Evolutionary conservation across 2,113 vertebrate species (phyloP).

Genomic region (Formicarius rufipectus): DNA sequence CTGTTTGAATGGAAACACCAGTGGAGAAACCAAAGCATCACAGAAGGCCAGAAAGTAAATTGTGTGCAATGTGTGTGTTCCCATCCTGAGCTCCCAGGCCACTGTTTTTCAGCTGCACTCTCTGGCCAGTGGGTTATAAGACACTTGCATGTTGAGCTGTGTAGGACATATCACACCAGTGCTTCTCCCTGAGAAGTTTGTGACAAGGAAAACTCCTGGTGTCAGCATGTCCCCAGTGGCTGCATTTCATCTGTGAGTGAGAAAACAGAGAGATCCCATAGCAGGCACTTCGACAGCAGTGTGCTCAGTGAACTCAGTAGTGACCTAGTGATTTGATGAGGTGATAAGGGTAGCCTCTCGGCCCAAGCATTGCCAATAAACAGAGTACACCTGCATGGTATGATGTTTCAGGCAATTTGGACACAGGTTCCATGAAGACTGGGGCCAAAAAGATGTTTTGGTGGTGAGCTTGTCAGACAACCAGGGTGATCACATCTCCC

Average conservation of each 20-base stretch:
- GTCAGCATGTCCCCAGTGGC: not conserved
- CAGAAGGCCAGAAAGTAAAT: not conserved
- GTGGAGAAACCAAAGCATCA: not conserved
- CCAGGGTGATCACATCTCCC: not conserved
- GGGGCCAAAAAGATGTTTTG: not conserved
- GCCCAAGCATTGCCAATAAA: not conserved
- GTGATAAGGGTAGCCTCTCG: not conserved
- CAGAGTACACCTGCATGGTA: not conserved
- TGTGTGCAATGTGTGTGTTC: fast-evolving
- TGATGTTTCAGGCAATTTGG: not conserved
- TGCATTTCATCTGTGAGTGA: not conserved
- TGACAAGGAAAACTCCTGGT: not conserved
- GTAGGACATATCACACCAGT: not conserved
- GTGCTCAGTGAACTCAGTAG: not conserved
- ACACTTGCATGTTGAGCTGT: fast-evolving
- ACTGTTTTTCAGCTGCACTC: not conserved
- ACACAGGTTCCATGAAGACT: not conserved
- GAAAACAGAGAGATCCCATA: not conserved
- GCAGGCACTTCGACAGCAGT: not conserved
- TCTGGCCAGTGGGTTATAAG: not conserved
- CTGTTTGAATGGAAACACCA: not conserved
- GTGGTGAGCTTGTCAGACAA: not conserved
- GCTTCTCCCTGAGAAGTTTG: not conserved
- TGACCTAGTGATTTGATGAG: not conserved
- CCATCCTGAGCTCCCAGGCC: not conserved